Evolutionary conservation across 1,140 invertebrate genomes (phyloP).

Genomic region (Rhyacophila brunnea): DNA sequence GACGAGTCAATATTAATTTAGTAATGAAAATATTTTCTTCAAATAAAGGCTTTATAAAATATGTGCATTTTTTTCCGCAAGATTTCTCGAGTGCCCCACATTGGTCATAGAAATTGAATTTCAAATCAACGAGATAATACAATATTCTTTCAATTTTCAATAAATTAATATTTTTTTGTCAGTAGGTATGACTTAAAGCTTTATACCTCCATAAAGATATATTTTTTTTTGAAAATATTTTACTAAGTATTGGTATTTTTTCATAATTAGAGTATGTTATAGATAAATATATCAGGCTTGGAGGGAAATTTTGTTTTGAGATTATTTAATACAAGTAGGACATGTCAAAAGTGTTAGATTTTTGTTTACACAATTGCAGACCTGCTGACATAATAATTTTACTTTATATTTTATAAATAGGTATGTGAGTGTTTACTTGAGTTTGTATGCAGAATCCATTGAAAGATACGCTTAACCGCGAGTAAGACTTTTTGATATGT

Average conservation of each 20-base stretch:
- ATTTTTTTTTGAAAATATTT: constrained; percentile 19
- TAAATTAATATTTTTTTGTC: constrained; percentile 1
- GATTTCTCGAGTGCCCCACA: too few species aligned
- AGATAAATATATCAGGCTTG: constrained; percentile 2
- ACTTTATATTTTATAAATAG: constrained; percentile 1
- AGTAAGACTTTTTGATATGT: too few species aligned
- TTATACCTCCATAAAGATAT: constrained; percentile 25
- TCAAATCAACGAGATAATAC: background rate
- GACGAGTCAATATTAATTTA: too few species aligned
- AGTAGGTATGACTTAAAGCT: constrained; percentile 17
- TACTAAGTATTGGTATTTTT: background rate
- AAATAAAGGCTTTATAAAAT: background rate
- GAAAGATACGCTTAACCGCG: too few species aligned
- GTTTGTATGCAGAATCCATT: too few species aligned
- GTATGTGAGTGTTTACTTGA: background rate
- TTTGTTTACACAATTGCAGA: background rate
- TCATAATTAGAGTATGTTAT: constrained; percentile 6
- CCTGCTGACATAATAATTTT: background rate
- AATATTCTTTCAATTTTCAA: background rate
- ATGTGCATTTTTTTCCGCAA: too few species aligned
- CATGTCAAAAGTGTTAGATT: background rate
- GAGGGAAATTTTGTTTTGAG: background rate
- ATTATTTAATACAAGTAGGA: background rate
- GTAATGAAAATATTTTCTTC: background rate
- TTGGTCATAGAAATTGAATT: background rate